Percentiles rank a stretch among this genome's conserved stretches.
phyloP scores from a whole-genome alignment of 2,113 vertebrate species.

The Nipponia nippon region DNA sequence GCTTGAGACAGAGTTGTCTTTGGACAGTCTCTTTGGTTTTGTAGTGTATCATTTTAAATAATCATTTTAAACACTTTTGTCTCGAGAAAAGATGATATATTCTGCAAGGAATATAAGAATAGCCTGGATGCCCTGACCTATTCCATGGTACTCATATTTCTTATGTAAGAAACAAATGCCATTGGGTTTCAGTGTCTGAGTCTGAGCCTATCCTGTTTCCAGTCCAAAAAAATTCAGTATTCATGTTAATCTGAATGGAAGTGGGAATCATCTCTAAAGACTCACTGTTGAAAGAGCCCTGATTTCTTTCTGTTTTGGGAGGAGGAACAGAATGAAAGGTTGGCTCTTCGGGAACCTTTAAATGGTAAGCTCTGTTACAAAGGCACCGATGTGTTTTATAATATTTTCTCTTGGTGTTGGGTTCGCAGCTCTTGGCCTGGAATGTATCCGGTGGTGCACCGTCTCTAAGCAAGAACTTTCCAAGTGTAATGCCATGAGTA shows the following conservation, averaged over 20 bases:
- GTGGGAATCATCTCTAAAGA: neutral
- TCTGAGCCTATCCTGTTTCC: neutral
- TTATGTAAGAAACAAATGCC: neutral
- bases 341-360: neutral
- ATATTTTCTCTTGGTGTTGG: neutral
- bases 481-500: constrained; percentile 86
- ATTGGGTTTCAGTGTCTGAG: neutral
- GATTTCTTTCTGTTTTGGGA: neutral
- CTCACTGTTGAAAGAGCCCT: neutral
- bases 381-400: neutral
- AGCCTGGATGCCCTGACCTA: neutral
- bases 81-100: neutral
- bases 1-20: neutral
- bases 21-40: neutral
- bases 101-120: neutral
- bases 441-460: constrained; percentile 85
- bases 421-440: constrained; percentile 68
- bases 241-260: neutral
- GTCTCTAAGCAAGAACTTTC: constrained; percentile 76
- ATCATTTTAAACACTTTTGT: neutral
- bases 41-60: neutral
- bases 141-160: neutral
- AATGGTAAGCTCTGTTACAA: neutral
- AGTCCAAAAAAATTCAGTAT: neutral
- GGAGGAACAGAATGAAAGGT: neutral